Percentiles rank a stretch among this genome's conserved stretches.
Conservation (phyloP, 1,140 invertebrate species). For the Ruditapes philippinarum region DNA sequence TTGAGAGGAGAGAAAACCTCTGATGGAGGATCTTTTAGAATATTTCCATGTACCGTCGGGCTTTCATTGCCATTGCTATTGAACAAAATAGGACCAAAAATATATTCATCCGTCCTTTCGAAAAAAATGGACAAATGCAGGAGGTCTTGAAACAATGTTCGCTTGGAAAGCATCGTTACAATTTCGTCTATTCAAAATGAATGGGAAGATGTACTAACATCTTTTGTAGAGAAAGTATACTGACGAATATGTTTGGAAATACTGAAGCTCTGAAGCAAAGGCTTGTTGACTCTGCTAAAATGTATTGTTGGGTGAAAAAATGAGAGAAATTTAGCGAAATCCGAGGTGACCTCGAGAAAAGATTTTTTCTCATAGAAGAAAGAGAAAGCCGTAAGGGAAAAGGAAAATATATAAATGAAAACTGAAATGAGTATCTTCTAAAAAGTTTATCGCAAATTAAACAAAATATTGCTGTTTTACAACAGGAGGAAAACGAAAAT, state of each 20-base stretch:
- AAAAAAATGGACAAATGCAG: neutral
- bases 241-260: neutral
- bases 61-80: neutral
- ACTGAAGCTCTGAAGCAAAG: neutral
- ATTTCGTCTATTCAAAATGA: slow-evolving; percentile 33
- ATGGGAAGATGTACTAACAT: slow-evolving; percentile 51
- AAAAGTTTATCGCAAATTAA: slow-evolving; percentile 60
- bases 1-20: neutral
- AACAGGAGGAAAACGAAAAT: slow-evolving; percentile 60
- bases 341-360: slow-evolving; percentile 45
- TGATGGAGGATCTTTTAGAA: neutral
- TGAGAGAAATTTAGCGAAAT: slow-evolving; percentile 48
- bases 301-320: slow-evolving; percentile 44
- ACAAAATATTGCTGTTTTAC: slow-evolving; percentile 58
- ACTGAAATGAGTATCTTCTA: slow-evolving; percentile 63
- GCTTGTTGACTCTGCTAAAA: slow-evolving; percentile 26
- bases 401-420: slow-evolving; percentile 66
- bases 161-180: slow-evolving; percentile 32
- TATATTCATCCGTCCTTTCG: neutral
- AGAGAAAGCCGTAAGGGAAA: slow-evolving; percentile 52
- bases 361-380: neutral
- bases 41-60: neutral
- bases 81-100: slow-evolving; percentile 3
- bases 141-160: neutral
- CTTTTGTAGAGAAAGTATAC: slow-evolving; percentile 53